These are phyloP conservation scores for Plestiodon gilberti DNA, from an alignment of 2,113 vertebrate genomes.

Conservation along the genomic window DNA sequence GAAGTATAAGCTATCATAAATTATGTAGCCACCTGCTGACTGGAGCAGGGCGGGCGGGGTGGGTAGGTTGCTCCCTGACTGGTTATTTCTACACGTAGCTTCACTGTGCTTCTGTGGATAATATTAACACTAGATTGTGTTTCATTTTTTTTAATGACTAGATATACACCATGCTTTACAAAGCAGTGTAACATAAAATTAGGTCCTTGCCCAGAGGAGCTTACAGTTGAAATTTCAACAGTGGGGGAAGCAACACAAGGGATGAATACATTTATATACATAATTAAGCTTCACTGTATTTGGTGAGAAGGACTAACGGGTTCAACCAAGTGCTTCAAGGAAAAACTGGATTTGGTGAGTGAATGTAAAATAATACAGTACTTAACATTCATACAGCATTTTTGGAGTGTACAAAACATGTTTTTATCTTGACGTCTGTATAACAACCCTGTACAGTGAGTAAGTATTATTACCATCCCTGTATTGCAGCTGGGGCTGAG, in stretches of 20 bases:
- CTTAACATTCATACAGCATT: no score
- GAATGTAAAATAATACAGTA: background rate
- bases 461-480: no score
- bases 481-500: no score
- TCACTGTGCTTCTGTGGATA: background rate
- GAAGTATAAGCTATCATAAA: slow-evolving; percentile 17
- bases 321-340: background rate
- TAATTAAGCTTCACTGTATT: background rate
- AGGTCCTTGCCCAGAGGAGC: background rate
- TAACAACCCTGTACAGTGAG: no score
- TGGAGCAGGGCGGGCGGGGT: background rate
- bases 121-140: background rate
- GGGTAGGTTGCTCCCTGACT: background rate
- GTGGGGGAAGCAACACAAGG: background rate
- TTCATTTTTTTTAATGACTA: background rate
- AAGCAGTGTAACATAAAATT: background rate
- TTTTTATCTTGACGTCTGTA: no score
- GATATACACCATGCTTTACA: background rate
- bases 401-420: background rate
- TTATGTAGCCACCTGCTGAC: slow-evolving; percentile 18
- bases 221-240: background rate
- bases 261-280: background rate
- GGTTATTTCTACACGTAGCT: background rate
- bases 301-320: background rate
- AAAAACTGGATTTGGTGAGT: background rate